Conservation (phyloP, 2,888 invertebrate genomes). For the Troglohyphantes excavatus region DNA sequence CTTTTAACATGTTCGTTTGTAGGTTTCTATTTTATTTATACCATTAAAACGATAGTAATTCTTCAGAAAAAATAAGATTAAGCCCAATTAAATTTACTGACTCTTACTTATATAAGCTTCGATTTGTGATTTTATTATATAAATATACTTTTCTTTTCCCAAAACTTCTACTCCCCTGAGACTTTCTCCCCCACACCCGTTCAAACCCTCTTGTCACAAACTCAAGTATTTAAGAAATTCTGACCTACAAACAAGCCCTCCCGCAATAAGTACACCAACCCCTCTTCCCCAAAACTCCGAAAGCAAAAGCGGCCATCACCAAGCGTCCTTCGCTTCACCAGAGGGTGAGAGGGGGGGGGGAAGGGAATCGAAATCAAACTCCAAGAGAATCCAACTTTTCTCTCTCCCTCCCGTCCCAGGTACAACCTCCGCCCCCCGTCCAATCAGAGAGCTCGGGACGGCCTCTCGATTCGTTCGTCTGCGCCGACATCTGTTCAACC, state of each 20-base stretch:
- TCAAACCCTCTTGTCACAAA: background rate
- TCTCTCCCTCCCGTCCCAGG: constrained; percentile 65
- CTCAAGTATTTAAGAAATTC: background rate
- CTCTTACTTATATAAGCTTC: no score
- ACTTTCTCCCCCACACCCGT: no score
- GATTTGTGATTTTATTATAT: no score
- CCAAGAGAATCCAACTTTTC: constrained; percentile 56
- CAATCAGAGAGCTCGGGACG: constrained; percentile 69
- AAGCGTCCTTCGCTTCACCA: background rate
- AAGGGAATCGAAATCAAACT: constrained; percentile 60
- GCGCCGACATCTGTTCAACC: constrained; percentile 72
- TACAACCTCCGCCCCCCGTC: constrained; percentile 67
- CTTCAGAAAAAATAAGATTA: no score
- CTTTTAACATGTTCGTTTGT: no score
- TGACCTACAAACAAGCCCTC: background rate
- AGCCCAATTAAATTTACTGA: no score
- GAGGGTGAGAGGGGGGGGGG: background rate
- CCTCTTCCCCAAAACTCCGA: background rate
- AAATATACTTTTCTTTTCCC: no score
- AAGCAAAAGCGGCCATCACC: constrained; percentile 65
- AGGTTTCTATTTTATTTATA: no score
- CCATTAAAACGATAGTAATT: no score
- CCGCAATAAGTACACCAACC: background rate
- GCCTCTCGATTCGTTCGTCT: constrained; percentile 71
- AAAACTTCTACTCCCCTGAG: no score